Base-by-base conservation (phyloP, 1,140 invertebrate genomes). In the Telenomus remus region DNA sequence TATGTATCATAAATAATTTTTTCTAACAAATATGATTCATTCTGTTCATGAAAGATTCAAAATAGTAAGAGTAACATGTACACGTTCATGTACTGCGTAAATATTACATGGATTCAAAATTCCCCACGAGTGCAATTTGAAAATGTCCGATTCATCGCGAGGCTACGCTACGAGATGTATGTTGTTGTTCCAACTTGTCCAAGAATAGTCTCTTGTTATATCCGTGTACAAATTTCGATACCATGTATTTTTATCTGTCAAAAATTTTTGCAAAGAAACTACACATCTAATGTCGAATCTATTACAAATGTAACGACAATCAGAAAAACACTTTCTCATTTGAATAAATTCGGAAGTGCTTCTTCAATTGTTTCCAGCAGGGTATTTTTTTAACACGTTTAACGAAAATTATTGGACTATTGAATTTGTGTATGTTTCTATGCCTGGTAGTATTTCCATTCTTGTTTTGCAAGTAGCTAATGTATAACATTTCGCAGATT, bases 71-170 rank as follows among this genome's bases (percentile, higher is more conserved):
- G 35, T 64, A 72, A 65, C 64, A 72, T 65, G 57, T 59, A 59
- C 60, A 65, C 64, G 54, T 46, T 57, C 42, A 54, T 46, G 54
- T 54, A 48, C 54, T 59, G 60, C 49, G 55, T 47, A 60, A 55
- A 59, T 65, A 55, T 44, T 60, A 55, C 55, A 55, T 65, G 16
- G 55, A 73, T 15, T 49, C 48, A 59, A n/a, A 39, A 65, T 73
- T 73, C 60, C 70, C 61, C 70, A 48, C 42, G 70, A 16, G 61
- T 60, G 46, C 55, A 65, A 73, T 65, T 60, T 73, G 10, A 49
- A 61, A 73, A 73, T 73, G 61, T 66, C 55, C 55, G 70, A 60
- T 73, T 60, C 65, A 49, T 54, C 44, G 13, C 51, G 37, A 11
- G 60, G 44, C 7, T 60, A 7, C 34, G 42, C 6, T 49, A 55